Base-by-base conservation (phyloP, 2,888 invertebrate genomes). In the Calliopum simillimum region DNA sequence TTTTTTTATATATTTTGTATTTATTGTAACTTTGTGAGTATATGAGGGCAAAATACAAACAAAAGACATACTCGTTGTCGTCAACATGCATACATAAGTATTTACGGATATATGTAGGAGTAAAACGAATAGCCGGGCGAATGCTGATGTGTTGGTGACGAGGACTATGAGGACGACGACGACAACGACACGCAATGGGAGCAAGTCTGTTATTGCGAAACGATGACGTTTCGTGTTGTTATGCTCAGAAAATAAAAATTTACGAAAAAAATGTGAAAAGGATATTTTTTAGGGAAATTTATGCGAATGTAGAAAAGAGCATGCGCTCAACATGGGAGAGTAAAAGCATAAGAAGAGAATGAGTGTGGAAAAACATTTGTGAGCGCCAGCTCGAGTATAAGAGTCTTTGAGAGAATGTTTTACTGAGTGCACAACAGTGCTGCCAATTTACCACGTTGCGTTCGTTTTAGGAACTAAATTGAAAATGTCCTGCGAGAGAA, bases 371-470 rank as follows among this genome's bases (percentile, higher is more conserved):
- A 16, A 41, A 25, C 41, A 41, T 41, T n/a, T 25, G n/a, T 49
- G 49, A 12, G 49, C 4, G 16, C 13, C 1, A 49, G 19, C 6
- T 19, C 6, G n/a, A 49, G 49, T 12, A 12, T 2, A 16, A 13
- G 49, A 49, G 13, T 12, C 13, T 14, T 1, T 49, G 49, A 53
- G 23, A 53, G 12, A 1, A 21, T 12, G 4, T 16, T 19, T n/a
- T 23, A 14, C 47, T 25, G 21, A 51, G n/a, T 66, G 21, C 56
- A 33, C 25, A 16, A 69, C 69, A 72, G 64, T 77, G 75, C 79
- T 82, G 82, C 82, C 82, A 82, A 13, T 73, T 67, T 56, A 6
- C 4, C 1, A 8, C 43, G 2, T 58, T 73, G 78, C 71, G 82
- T 47, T 3, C n/a, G 75, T 2, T 46, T 73, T 19, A 0, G 1